Evolutionary conservation across 2,797 vertebrate genomes (phyloP).

Genomic region (Macropus fuliginosus): DNA sequence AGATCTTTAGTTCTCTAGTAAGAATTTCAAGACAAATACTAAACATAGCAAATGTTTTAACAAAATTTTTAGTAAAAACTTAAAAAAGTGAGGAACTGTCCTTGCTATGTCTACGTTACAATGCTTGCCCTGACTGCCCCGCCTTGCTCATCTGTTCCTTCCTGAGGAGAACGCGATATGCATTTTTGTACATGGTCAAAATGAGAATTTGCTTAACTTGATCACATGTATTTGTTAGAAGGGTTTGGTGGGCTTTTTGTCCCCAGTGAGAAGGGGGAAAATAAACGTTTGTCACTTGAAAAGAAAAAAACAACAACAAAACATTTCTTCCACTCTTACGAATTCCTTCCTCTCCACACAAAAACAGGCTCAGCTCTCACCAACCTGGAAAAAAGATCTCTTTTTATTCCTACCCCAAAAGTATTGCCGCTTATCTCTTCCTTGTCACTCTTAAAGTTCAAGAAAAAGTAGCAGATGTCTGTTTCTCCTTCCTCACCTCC

Average conservation of each 20-base stretch:
- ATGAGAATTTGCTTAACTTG: not conserved
- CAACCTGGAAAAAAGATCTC: not conserved
- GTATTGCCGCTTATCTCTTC: not conserved
- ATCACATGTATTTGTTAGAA: not conserved
- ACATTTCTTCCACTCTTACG: not conserved
- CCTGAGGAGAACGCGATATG: not conserved
- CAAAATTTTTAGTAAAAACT: not conserved
- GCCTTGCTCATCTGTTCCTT: not conserved
- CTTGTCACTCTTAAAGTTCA: not conserved
- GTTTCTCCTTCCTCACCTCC: not conserved
- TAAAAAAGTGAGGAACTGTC: not conserved
- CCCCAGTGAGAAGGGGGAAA: not conserved
- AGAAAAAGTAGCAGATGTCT: not conserved
- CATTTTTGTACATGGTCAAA: not conserved
- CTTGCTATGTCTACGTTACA: not conserved
- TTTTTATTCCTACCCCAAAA: not conserved
- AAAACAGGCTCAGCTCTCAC: not conserved
- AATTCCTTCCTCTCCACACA: not conserved
- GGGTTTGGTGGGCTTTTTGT: not conserved
- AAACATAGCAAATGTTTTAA: not conserved
- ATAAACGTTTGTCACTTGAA: not conserved
- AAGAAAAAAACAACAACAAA: not conserved
- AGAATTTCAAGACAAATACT: not conserved
- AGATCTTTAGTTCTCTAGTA: not conserved
- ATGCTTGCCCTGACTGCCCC: not conserved